Percentiles rank a stretch among this genome's conserved stretches.
phyloP scores from a whole-genome alignment of 2,888 invertebrate species.

The Orthonevra nobilis region DNA sequence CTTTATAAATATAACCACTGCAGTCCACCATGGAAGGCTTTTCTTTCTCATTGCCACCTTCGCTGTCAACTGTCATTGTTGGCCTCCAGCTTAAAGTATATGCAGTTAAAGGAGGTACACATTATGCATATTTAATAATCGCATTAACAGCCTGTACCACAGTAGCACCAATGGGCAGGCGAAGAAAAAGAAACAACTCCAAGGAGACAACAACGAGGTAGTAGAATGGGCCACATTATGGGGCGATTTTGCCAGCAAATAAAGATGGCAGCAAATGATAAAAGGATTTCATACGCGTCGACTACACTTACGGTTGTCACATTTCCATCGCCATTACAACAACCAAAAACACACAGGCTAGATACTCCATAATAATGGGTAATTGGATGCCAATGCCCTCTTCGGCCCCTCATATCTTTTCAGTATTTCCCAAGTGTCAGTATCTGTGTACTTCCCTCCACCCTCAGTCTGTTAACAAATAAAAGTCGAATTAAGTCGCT shows the following conservation, averaged over 20 bases:
- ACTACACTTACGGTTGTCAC: conserved; percentile 33
- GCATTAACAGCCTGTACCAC: conserved; percentile 48
- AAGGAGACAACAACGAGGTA: conserved; percentile 60
- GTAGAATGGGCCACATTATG: conserved; percentile 61
- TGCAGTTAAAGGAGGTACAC: conserved; percentile 49
- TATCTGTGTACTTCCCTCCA: conserved; percentile 30
- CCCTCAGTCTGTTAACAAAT: conserved; percentile 27
- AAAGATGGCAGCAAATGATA: conserved; percentile 67
- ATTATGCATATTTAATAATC: conserved; percentile 66
- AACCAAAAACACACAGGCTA: conserved; percentile 40
- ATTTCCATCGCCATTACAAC: conserved; percentile 36
- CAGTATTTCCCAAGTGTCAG: conserved; percentile 44
- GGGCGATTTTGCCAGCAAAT: conserved; percentile 67
- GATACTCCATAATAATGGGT: conserved; percentile 65
- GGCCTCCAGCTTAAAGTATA: conserved; percentile 22
- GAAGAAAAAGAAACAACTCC: conserved; percentile 26
- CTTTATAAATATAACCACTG: too few relatives aligned
- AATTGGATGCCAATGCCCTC: conserved; percentile 57
- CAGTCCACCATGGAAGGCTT: too few relatives aligned
- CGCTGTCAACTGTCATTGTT: conserved; percentile 33
- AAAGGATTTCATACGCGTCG: conserved; percentile 61
- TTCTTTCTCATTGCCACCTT: too few relatives aligned
- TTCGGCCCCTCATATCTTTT: conserved; percentile 57
- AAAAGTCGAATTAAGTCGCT: conserved; percentile 38
- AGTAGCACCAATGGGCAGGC: not conserved